Evolutionary conservation across 1,140 invertebrate genomes (phyloP).

Genomic region (Zophobas atratus): DNA sequence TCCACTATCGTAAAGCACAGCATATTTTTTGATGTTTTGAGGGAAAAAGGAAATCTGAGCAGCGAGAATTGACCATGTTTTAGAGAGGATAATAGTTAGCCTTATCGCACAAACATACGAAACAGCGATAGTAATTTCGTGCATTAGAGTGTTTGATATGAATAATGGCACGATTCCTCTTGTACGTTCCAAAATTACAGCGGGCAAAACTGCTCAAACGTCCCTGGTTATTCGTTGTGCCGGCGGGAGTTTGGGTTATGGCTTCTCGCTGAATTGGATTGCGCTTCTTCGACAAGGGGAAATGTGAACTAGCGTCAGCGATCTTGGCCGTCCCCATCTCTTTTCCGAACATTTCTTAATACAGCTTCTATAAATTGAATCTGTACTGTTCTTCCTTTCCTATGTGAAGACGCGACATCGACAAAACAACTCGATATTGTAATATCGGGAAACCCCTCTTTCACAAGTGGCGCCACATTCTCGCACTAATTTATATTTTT

Average conservation of each 20-base stretch:
- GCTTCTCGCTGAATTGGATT: slow-evolving; percentile 57
- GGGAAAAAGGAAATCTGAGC: no score
- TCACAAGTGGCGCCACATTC: slow-evolving; percentile 19
- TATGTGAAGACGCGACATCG: slow-evolving; percentile 42
- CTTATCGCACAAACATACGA: not conserved
- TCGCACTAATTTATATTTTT: slow-evolving; percentile 43
- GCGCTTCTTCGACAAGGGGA: slow-evolving; percentile 54
- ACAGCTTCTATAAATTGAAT: slow-evolving; percentile 53
- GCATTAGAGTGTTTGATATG: slow-evolving; percentile 11
- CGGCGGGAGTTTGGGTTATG: slow-evolving; percentile 54
- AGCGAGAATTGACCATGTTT: slow-evolving; percentile 1
- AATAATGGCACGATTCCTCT: slow-evolving; percentile 22
- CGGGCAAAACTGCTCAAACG: slow-evolving; percentile 25
- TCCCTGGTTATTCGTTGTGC: slow-evolving; percentile 36
- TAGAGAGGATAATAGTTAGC: not conserved
- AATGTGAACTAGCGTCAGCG: slow-evolving; percentile 44
- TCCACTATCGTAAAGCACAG: no score
- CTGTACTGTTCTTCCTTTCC: slow-evolving; percentile 38
- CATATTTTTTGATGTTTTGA: no score
- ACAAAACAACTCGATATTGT: slow-evolving; percentile 55
- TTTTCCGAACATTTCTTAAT: slow-evolving; percentile 52
- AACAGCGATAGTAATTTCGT: slow-evolving; percentile 12
- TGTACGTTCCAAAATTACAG: slow-evolving; percentile 26
- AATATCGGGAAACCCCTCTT: slow-evolving; percentile 43
- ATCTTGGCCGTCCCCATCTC: slow-evolving; percentile 35